A percentile compares a stretch with the other conserved stretches of the same genome.
Conservation (phyloP, 1,140 invertebrate genomes). For the Magallana gigas region DNA sequence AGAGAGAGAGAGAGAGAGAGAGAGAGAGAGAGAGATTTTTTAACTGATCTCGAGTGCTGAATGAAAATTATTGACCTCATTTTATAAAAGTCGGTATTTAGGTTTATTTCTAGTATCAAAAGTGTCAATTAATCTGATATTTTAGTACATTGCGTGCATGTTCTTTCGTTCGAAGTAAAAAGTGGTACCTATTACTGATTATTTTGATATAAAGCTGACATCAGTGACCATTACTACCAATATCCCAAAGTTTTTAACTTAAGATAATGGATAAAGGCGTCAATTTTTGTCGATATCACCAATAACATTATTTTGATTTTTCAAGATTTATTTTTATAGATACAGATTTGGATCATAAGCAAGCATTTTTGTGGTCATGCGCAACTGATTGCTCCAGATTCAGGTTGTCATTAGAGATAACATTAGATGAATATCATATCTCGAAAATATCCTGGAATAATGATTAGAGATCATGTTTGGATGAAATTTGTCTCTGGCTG, state of each 20-base stretch:
- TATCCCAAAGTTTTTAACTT: neutral
- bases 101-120: too few species aligned
- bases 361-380: neutral
- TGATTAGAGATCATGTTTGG: too few species aligned
- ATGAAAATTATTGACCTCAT: too few species aligned
- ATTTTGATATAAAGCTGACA: conserved; percentile 2
- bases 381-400: too few species aligned
- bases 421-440: too few species aligned
- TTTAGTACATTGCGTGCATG: neutral
- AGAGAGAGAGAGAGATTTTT: neutral
- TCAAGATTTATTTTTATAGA: too few species aligned
- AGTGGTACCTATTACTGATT: neutral
- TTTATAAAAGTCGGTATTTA: too few species aligned
- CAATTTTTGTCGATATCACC: neutral
- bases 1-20: neutral
- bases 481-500: too few species aligned
- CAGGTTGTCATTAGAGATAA: too few species aligned
- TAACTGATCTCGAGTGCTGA: neutral
- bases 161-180: neutral
- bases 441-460: too few species aligned
- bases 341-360: neutral
- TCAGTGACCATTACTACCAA: neutral
- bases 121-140: neutral
- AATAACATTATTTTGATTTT: neutral
- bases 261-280: conserved; percentile 10